Conservation (phyloP, 1,140 invertebrate species). For the Sitophilus oryzae region DNA sequence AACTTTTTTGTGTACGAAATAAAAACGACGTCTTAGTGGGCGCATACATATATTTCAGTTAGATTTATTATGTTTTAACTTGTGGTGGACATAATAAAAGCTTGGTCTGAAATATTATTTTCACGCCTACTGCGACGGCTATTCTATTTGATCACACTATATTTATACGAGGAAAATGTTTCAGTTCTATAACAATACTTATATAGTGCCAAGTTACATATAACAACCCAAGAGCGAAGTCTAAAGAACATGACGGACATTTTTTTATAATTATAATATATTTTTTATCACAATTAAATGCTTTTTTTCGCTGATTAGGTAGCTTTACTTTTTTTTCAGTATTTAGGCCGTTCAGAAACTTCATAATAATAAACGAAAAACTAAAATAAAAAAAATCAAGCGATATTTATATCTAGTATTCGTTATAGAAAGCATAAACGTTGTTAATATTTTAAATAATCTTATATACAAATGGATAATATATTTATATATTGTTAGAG, state of each 20-base stretch:
- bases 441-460: slow-evolving; percentile 8
- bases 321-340: too few relatives aligned
- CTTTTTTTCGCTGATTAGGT: slow-evolving; percentile 21
- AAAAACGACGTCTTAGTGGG: too few relatives aligned
- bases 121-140: too few relatives aligned
- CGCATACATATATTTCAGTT: too few relatives aligned
- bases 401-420: background rate
- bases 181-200: background rate
- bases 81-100: too few relatives aligned
- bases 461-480: slow-evolving; percentile 22
- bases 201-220: slow-evolving; percentile 40
- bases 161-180: too few relatives aligned
- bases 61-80: too few relatives aligned
- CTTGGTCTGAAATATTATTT: too few relatives aligned
- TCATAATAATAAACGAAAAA: slow-evolving; percentile 7
- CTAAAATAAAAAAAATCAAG: background rate
- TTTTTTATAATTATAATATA: slow-evolving; percentile 20
- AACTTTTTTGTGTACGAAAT: too few relatives aligned
- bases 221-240: slow-evolving; percentile 32
- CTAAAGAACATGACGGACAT: slow-evolving; percentile 35
- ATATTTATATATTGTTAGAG: background rate
- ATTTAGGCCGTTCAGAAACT: slow-evolving; percentile 32
- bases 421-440: background rate
- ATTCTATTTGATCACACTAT: too few relatives aligned
- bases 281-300: slow-evolving; percentile 29